phyloP scores from a whole-genome alignment of 2,113 vertebrate genomes.

The Tachuris rubrigastra region DNA sequence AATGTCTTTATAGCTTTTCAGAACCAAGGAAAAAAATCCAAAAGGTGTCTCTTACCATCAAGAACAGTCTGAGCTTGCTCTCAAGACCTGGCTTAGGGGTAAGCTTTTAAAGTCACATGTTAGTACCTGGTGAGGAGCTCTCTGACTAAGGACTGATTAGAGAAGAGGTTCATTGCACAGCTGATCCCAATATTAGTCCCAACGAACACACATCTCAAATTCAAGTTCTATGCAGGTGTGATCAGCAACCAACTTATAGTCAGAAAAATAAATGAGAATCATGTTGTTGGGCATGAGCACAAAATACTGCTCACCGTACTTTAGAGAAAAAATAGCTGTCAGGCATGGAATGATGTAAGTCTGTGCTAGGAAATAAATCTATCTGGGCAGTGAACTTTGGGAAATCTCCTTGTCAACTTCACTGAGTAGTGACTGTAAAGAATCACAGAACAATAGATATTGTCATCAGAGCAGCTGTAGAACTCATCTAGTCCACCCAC shows the following conservation, averaged over 20 bases:
- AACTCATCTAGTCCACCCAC: background rate
- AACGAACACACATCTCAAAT: background rate
- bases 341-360: background rate
- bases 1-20: background rate
- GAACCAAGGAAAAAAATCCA: background rate
- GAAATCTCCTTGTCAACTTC: background rate
- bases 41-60: background rate
- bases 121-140: background rate
- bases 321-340: background rate
- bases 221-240: background rate
- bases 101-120: background rate
- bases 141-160: background rate
- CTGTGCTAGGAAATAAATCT: background rate
- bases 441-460: slow-evolving; percentile 10
- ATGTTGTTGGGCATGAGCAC: background rate
- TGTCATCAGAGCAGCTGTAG: background rate
- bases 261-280: background rate
- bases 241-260: background rate
- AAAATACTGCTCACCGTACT: background rate
- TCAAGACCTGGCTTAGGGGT: background rate
- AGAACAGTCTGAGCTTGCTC: background rate
- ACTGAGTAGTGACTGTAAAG: background rate
- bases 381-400: background rate
- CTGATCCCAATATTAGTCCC: background rate
- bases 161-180: background rate